Base-by-base conservation (phyloP, 2,888 invertebrate genomes). In the Agelastica alni region DNA sequence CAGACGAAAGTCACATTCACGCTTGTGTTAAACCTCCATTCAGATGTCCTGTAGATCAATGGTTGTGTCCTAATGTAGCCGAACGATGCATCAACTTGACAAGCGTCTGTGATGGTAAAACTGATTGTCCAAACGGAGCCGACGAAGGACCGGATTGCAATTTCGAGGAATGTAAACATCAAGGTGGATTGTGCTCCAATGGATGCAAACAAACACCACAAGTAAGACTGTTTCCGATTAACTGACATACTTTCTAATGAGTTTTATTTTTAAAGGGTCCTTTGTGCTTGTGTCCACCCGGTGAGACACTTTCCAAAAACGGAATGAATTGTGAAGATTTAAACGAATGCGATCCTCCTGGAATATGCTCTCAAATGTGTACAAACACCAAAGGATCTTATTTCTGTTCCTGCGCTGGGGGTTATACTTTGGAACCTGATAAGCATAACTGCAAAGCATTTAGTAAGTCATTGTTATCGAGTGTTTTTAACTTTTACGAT, bases 121-220 rank as follows among this genome's bases (percentile, higher is more conserved):
- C 81, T 0, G 93, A 97, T 70, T 99, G 98, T 76, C 97, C 97
- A 0, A 94, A 94, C 70, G 94, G 93, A 0, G 86, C 87, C 0
- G 95, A 96, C 71, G 98, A 99, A 82, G 96, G 97, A 28, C 85
- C 88, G 5, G 88, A 89, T 45, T 97, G 99, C 72, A 93, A 89
- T 67, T 80, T 91, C 42, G 85, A 85, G 0, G 89, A 92, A 68
- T 94, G 94, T 70, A 78, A 82, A 37, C 87, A 88, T 71, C 88
- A 87, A 68, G 78, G 77, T 0, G 88, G 88, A 0, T 81, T 89
- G 3, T 96, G 96, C 73, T 88, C 91, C 2, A 90, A 90, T 71
- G 85, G 84, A 1, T 94, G 96, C 75, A 88, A 89, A 62, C 89
- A 91, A 72, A 95, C 94, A 0, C 94, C 95, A 0, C 73, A 79